Evolutionary conservation across 2,888 invertebrate genomes (phyloP).

Genomic region (Harpalus rubripes): DNA sequence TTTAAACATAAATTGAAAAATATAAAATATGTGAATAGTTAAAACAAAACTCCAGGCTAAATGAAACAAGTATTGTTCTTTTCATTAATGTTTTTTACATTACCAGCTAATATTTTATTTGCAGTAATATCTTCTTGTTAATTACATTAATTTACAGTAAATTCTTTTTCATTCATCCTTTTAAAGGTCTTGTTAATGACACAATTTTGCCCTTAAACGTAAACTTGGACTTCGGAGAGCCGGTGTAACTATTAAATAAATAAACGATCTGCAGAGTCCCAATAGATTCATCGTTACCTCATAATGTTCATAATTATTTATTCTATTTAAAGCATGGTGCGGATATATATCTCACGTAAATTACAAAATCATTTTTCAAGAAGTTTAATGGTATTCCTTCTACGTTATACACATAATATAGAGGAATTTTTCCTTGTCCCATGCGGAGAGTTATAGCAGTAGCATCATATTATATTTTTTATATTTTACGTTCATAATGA

Average conservation of each 20-base stretch:
- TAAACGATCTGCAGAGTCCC: conserved; percentile 2
- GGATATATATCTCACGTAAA: not conserved
- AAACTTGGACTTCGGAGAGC: not conserved
- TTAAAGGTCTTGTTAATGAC: conserved; percentile 6
- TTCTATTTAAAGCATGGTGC: conserved; percentile 9
- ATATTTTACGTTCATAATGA: no score
- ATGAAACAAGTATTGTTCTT: no score
- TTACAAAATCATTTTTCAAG: not conserved
- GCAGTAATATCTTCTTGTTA: not conserved
- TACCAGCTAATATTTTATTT: not conserved
- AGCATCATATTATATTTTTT: no score
- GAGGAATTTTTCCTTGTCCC: no score
- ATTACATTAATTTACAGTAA: conserved; percentile 4
- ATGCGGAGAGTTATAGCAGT: no score
- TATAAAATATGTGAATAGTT: no score
- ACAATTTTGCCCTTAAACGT: not conserved
- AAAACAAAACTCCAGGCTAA: no score
- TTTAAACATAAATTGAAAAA: no score
- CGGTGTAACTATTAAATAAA: conserved; percentile 5
- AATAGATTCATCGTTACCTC: not conserved
- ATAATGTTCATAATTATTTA: conserved; percentile 25
- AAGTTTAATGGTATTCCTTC: not conserved
- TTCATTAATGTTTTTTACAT: not conserved
- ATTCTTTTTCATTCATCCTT: not conserved
- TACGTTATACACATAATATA: no score